These are phyloP conservation scores for Dioctria rufipes DNA, from an alignment of 2,888 invertebrate genomes.

Conservation along the genomic window DNA sequence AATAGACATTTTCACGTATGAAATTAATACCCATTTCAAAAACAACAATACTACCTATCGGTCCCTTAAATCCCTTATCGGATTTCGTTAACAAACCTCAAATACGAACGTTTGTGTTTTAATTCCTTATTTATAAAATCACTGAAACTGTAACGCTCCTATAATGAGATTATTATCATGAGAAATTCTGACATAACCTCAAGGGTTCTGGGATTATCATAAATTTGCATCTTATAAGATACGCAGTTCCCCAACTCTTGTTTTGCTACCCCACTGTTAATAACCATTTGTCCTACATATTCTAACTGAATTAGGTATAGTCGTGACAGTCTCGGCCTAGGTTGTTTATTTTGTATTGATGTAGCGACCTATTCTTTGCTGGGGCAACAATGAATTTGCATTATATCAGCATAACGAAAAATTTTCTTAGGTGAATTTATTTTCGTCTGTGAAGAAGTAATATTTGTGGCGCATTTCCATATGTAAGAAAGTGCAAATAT, in stretches of 20 bases:
- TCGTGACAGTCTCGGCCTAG: slow-evolving; percentile 16
- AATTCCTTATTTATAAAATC: slow-evolving; percentile 43
- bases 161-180: slow-evolving; percentile 46
- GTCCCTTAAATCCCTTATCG: slow-evolving; percentile 34
- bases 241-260: not conserved
- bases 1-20: not conserved
- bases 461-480: too few relatives aligned
- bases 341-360: slow-evolving; percentile 37
- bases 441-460: too few relatives aligned
- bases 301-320: not conserved
- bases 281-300: not conserved
- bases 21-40: not conserved
- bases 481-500: too few relatives aligned
- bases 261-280: not conserved
- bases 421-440: too few relatives aligned
- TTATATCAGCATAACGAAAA: too few relatives aligned
- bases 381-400: not conserved
- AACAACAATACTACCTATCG: not conserved
- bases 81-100: slow-evolving; percentile 39
- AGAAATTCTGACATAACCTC: slow-evolving; percentile 28
- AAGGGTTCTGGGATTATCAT: slow-evolving; percentile 28
- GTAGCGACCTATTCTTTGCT: not conserved
- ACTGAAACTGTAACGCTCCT: slow-evolving; percentile 13
- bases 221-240: slow-evolving; percentile 36
- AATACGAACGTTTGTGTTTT: slow-evolving; percentile 29